Evolutionary conservation across 2,113 vertebrate species (phyloP), one percentile per base, ranked within the genome.

Genomic region (Rhodinocichla rosea): DNA sequence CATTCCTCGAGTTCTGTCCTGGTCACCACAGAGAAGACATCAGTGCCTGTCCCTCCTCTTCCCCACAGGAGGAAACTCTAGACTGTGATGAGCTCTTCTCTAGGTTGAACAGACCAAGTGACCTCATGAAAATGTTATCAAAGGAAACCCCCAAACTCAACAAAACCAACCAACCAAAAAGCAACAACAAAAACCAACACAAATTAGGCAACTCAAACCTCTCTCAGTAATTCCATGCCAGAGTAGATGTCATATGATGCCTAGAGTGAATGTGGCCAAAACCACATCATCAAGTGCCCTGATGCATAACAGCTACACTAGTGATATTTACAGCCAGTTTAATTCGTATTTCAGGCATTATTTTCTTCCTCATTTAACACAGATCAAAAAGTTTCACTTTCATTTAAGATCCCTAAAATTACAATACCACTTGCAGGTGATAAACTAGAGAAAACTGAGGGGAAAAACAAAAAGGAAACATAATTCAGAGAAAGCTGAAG

Each of bases 91-190:
- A 69, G 47, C 15, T 53, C 55, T 68, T 45, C 55, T 62, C 33
- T 27, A 62, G 27, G 19, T 3, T 53, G 39, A 78, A 60, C 23
- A 62, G 19, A 53, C 19, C 47, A n/a, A 45, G 55, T 19, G 24
- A 67, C 35, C 24, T 33, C 39, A 53, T 11, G 0, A 73, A 91
- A 63, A 52, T 33, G 7, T 50, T 75, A 67, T 11, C 3, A 15
- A 57, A 71, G 28, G 49, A 71, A 5, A 1, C 0, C 10, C 26
- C 6, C 6, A 30, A 59, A 49, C 5, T 2, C 15, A 75, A n/a
- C 45, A 27, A 78, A 56, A 39, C 22, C 27, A 63, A 64, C 24
- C 20, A 57, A 50, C 15, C 30, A 44, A 33, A 52, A n/a, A 40
- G 16, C 35, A 37, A 13, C 22, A 56, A 24, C n/a, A 65, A 76